A percentile compares a stretch with the other conserved stretches of the same genome.
These are phyloP conservation scores for Oceanodroma tethys DNA, from an alignment of 2,113 vertebrate species.

Conservation along the genomic window DNA sequence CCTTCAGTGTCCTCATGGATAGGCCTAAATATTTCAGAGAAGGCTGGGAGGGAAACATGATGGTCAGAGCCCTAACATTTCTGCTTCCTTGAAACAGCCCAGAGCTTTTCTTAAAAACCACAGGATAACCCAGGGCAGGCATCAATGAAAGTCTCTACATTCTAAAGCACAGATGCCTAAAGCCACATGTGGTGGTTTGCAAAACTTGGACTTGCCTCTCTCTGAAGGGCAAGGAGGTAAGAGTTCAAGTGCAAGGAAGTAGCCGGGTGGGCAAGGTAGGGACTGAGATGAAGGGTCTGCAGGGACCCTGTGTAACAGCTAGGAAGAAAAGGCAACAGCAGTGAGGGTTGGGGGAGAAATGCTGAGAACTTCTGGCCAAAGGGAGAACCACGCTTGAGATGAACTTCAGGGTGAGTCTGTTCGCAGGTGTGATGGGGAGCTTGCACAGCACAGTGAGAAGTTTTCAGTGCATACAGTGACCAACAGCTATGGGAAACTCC, in stretches of 20 bases:
- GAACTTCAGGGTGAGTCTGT: background rate
- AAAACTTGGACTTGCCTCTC: background rate
- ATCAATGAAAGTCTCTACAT: background rate
- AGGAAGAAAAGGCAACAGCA: background rate
- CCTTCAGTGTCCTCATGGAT: background rate
- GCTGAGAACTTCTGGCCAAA: background rate
- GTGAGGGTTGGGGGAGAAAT: background rate
- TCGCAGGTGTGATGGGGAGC: background rate
- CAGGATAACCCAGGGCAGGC: background rate
- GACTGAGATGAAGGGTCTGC: background rate
- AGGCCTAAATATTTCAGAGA: background rate
- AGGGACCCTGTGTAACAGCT: rapidly evolving
- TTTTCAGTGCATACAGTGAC: background rate
- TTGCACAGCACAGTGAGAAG: background rate
- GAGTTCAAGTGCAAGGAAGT: background rate
- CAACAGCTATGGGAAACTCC: background rate
- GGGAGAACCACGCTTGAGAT: background rate
- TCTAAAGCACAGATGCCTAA: background rate
- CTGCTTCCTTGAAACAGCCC: background rate
- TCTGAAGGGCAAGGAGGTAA: background rate
- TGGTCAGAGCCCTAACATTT: background rate
- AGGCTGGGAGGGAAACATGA: background rate
- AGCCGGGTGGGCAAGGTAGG: background rate
- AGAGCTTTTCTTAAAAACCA: background rate
- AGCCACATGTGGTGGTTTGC: background rate